Percentiles rank a stretch among this genome's conserved stretches.
phyloP scores from a whole-genome alignment of 1,140 invertebrate genomes.

The Psilanteris sp. region DNA sequence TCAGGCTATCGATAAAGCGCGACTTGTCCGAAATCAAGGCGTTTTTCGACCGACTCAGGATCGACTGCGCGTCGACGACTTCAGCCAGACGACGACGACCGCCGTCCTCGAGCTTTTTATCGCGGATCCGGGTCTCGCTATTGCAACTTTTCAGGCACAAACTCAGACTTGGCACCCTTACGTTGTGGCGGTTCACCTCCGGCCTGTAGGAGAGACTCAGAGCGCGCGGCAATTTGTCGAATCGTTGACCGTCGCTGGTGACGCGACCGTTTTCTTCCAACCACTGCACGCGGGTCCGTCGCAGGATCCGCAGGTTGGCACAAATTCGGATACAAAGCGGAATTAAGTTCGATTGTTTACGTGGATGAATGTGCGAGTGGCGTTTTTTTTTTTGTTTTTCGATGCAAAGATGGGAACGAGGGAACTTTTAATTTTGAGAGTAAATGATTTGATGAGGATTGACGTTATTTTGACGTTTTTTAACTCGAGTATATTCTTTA shows the following conservation, averaged over 20 bases:
- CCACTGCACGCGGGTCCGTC: constrained; percentile 67
- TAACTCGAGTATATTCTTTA: too few relatives aligned
- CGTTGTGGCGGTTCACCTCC: constrained; percentile 64
- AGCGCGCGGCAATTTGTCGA: constrained; percentile 50
- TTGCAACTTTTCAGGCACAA: constrained; percentile 63
- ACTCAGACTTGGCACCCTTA: constrained; percentile 66
- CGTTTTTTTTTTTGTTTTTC: neutral
- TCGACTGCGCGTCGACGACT: constrained; percentile 45
- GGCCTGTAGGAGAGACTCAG: constrained; percentile 70
- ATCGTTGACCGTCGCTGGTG: constrained; percentile 33
- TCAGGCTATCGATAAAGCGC: constrained; percentile 38
- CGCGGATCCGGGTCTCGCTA: constrained; percentile 43
- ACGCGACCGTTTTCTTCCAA: constrained; percentile 73
- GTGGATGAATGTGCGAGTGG: neutral
- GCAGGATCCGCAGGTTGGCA: constrained; percentile 33
- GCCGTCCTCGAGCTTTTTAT: constrained; percentile 54
- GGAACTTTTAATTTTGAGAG: too few relatives aligned
- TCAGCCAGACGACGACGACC: constrained; percentile 45
- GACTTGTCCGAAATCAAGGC: constrained; percentile 38
- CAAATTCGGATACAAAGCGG: constrained; percentile 60
- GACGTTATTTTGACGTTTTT: too few relatives aligned
- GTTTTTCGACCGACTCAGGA: constrained; percentile 37
- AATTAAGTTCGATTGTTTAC: too few relatives aligned
- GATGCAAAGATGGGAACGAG: too few relatives aligned
- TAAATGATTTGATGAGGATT: too few relatives aligned